phyloP scores from a whole-genome alignment of 2,888 invertebrate genomes.

The Siphlonurus alternatus region DNA sequence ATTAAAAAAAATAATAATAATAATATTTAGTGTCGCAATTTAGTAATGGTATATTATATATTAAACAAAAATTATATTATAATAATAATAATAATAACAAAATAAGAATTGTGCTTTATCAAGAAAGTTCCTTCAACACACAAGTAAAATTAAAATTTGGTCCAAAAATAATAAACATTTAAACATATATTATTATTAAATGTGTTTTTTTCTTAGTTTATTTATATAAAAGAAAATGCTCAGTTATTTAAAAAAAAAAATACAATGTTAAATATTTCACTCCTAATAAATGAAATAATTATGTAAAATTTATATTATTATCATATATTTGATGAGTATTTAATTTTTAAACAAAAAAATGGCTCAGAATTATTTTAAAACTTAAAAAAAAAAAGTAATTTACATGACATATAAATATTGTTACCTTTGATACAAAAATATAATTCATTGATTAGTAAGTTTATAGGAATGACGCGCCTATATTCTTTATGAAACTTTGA shows the following conservation, averaged over 20 bases:
- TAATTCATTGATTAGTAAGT: background rate
- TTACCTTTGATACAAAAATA: background rate
- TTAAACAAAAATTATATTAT: background rate
- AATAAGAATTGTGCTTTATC: background rate
- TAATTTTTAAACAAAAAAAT: too few relatives aligned
- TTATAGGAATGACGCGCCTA: background rate
- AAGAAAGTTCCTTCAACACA: background rate
- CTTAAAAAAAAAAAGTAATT: background rate
- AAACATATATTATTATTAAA: background rate
- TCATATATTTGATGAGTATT: too few relatives aligned
- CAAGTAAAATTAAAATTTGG: conserved; percentile 2
- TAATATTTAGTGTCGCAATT: background rate
- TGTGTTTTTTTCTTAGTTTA: background rate
- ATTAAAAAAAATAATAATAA: conserved; percentile 4
- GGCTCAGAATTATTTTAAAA: background rate
- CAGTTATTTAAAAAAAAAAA: background rate
- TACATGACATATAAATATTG: background rate
- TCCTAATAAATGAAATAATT: too few relatives aligned
- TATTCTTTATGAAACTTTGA: background rate
- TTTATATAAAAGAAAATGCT: background rate
- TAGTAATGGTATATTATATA: background rate
- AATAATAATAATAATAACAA: background rate
- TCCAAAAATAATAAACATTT: background rate
- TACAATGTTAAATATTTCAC: too few relatives aligned
- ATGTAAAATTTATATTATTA: too few relatives aligned